Evolutionary conservation across 2,113 vertebrate species (phyloP), one percentile per base, ranked within the genome.

Genomic region (Antechinus flavipes): DNA sequence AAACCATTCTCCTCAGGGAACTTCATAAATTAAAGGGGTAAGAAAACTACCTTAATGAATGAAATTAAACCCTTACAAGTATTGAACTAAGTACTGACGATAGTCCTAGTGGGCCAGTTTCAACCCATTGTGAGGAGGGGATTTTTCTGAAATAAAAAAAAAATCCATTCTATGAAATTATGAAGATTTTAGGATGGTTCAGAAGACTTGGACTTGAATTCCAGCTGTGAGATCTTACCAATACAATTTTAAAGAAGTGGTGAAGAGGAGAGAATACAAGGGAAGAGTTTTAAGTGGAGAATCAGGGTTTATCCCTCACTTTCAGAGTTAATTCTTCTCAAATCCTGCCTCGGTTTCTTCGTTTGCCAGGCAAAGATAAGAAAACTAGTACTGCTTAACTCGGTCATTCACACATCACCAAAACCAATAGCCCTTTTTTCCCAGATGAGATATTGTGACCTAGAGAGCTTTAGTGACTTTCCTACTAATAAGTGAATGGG

Each of bases 391-490:
- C 19, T 23, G 42, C n/a, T 6, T 22, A 22, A 76, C 68, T 76
- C 68, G 8, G 68, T 84, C 68, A 84, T n/a, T 35, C 61, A 68
- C 61, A 35, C 1, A 5, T 42, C n/a, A 42, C 42, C 30, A 35
- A 68, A 8, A 84, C 68, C n/a, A 84, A 42, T 84, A 6, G 19
- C n/a, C n/a, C 42, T 89, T 2, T 30, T 46, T 92, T 90, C 55
- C 52, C n/a, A 58, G 52, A 16, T 16, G 68, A 53, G 56, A 76
- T 90, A 27, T 25, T 24, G 24, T 90, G 61, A 68, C 14, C 90
- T 84, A 55, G 94, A 96, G 91, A 95, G 50, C 53, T 24, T 58
- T 42, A 12, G 42, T 35, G 30, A 10, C 90, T 46, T 93, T 49
- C 61, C 46, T 11, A 0, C 93, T 55, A 47, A 16, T 91, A 24